Conservation (phyloP, 2,797 vertebrate species). For the Aotus griseimembra region DNA sequence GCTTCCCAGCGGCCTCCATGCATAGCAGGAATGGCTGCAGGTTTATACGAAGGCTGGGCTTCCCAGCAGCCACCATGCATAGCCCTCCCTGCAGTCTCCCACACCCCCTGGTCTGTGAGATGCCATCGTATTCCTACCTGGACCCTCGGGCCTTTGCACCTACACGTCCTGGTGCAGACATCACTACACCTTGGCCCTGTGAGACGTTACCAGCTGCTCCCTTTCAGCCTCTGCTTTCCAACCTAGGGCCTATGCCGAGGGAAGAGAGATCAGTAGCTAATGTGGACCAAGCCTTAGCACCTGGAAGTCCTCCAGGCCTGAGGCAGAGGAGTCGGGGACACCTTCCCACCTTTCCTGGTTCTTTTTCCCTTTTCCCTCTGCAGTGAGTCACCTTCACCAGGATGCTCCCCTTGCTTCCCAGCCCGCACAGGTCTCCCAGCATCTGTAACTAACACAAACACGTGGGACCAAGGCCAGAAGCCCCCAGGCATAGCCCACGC, state of each 20-base stretch:
- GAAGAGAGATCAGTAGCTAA: neutral
- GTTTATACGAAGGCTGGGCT: accelerated
- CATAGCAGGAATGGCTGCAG: too few species aligned
- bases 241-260: neutral
- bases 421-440: neutral
- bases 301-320: neutral
- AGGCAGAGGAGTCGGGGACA: neutral
- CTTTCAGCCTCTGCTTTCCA: neutral
- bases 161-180: neutral
- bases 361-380: neutral
- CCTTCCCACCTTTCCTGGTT: neutral
- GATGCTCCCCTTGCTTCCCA: neutral
- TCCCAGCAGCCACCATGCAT: accelerated
- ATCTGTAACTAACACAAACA: constrained; percentile 74
- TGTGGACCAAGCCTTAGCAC: too few species aligned
- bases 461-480: constrained; percentile 38
- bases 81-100: neutral
- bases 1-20: too few species aligned
- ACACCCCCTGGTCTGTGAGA: accelerated
- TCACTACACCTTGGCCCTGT: too few species aligned
- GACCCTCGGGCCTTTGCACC: neutral
- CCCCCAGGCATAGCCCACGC: constrained; percentile 71
- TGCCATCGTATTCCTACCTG: accelerated
- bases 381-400: neutral
- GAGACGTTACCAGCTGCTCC: accelerated